These are phyloP conservation scores for Cheilosia vulpina DNA, from an alignment of 2,888 invertebrate species.

Conservation along the genomic window DNA sequence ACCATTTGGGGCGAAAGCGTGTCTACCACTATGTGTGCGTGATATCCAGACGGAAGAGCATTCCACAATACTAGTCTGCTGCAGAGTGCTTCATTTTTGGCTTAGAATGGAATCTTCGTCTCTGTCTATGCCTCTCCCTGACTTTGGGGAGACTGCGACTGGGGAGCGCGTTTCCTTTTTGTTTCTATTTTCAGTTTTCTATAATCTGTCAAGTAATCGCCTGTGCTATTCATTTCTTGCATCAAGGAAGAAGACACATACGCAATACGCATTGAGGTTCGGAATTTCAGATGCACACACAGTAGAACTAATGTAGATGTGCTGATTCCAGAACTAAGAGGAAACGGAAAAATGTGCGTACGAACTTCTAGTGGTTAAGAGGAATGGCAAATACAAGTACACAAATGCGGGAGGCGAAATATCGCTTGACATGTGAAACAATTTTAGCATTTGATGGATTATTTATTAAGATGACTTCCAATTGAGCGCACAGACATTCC, in stretches of 20 bases:
- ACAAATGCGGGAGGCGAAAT: neutral
- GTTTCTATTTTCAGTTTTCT: constrained; percentile 41
- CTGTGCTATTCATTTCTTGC: constrained; percentile 44
- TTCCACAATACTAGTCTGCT: constrained; percentile 64
- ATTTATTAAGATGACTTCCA: constrained; percentile 56
- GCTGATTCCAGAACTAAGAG: constrained; percentile 59
- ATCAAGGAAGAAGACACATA: constrained; percentile 39
- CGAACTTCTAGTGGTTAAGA: constrained; percentile 11
- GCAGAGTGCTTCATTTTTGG: constrained; percentile 55
- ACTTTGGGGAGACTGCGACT: neutral
- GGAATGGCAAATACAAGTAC: neutral
- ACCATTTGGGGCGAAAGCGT: constrained; percentile 72
- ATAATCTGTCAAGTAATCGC: constrained; percentile 69
- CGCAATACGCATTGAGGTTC: constrained; percentile 21
- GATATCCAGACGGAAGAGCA: constrained; percentile 71
- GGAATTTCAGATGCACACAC: constrained; percentile 55
- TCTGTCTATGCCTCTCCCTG: constrained; percentile 24
- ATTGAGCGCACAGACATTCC: constrained; percentile 44
- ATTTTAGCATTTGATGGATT: constrained; percentile 61
- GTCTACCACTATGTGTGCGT: constrained; percentile 36
- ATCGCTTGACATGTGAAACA: constrained; percentile 48
- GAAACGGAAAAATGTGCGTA: constrained; percentile 57
- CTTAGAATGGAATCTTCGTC: constrained; percentile 32
- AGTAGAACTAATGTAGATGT: constrained; percentile 45
- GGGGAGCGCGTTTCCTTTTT: neutral